Evolutionary conservation across 2,888 invertebrate species (phyloP).

Genomic region (Protodeltote pygarga): DNA sequence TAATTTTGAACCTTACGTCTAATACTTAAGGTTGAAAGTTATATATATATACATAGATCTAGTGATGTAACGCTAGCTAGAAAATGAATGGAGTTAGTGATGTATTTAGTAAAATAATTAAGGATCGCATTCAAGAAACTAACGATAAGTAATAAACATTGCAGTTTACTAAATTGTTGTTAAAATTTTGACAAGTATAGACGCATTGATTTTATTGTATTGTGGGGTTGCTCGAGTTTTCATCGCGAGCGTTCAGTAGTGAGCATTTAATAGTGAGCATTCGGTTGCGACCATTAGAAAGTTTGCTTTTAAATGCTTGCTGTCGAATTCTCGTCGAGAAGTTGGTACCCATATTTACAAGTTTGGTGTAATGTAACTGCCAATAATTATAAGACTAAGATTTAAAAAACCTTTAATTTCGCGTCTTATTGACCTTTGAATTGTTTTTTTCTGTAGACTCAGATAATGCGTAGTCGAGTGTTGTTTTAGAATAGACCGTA

Average conservation of each 20-base stretch:
- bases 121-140: constrained; percentile 12
- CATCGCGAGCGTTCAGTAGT: no score
- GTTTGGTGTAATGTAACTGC: no score
- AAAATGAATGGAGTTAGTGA: constrained; percentile 47
- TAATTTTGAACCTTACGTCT: constrained; percentile 29
- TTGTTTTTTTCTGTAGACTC: constrained; percentile 1
- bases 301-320: no score
- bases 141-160: constrained; percentile 9
- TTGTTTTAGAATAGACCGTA: constrained; percentile 23
- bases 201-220: no score
- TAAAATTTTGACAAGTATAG: constrained; percentile 11
- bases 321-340: no score
- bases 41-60: constrained; percentile 17
- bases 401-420: constrained; percentile 1
- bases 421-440: background rate
- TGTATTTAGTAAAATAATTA: constrained; percentile 35
- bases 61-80: constrained; percentile 37
- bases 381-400: no score
- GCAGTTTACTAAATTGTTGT: constrained; percentile 21
- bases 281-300: no score
- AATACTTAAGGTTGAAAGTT: constrained; percentile 21
- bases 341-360: no score
- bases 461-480: constrained; percentile 23
- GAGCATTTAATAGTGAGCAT: no score
- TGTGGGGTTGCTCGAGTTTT: no score